These are phyloP conservation scores for Drosophila prosaltans DNA, from an alignment of 1,140 invertebrate genomes.

Conservation along the genomic window DNA sequence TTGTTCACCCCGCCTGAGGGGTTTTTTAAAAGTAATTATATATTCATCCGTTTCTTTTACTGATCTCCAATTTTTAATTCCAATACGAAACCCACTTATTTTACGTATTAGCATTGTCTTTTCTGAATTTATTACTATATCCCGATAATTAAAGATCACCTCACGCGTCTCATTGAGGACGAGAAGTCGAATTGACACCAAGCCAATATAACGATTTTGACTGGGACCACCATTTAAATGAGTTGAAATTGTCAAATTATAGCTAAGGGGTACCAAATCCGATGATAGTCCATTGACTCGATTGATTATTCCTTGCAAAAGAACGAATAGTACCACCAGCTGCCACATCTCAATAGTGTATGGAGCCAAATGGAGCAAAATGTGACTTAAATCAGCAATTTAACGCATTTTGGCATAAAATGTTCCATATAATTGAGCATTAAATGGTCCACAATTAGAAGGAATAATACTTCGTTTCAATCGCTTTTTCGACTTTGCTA, in stretches of 20 bases:
- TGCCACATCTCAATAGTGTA: constrained; percentile 11
- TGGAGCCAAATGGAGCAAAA: neutral
- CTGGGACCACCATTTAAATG: constrained; percentile 10
- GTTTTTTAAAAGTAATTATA: neutral
- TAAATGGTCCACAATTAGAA: too few species aligned
- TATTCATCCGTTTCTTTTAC: neutral
- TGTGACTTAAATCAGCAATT: constrained; percentile 1
- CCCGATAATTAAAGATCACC: neutral
- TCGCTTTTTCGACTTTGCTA: too few species aligned
- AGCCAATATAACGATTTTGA: constrained; percentile 7
- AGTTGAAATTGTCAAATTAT: constrained; percentile 1
- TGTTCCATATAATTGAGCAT: too few species aligned
- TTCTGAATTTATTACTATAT: neutral
- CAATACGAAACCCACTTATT: neutral
- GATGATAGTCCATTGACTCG: neutral
- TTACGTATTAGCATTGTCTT: neutral
- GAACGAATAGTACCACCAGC: neutral
- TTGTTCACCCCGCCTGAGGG: neutral
- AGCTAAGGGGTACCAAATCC: neutral
- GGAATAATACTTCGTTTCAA: too few species aligned
- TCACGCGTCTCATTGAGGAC: neutral
- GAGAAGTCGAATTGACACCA: constrained; percentile 2
- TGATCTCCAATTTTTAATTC: neutral
- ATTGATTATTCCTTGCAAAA: neutral
- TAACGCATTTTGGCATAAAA: constrained; percentile 8